Percentiles rank a stretch among this genome's conserved stretches.
Conservation (phyloP, 1,140 invertebrate genomes). For the Charaxes varanes region DNA sequence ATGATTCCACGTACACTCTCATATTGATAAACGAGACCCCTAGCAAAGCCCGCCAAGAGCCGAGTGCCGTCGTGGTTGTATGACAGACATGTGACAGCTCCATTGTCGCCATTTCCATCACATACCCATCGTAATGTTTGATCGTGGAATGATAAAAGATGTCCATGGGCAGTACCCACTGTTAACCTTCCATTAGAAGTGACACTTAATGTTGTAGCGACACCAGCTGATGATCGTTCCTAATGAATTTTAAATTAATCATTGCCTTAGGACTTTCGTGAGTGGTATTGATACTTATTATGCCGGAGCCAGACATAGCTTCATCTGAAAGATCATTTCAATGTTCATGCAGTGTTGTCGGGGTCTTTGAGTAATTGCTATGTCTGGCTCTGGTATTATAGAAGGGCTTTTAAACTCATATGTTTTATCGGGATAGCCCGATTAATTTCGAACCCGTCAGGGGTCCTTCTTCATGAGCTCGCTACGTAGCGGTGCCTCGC, state of each 20-base stretch:
- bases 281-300: too few relatives aligned
- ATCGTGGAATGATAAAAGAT: constrained; percentile 92
- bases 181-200: constrained; percentile 84
- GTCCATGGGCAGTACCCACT: constrained; percentile 94
- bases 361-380: too few relatives aligned
- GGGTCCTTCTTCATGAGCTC: too few relatives aligned
- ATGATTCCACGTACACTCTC: constrained; percentile 86
- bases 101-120: constrained; percentile 82
- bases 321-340: too few relatives aligned
- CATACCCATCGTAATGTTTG: constrained; percentile 92
- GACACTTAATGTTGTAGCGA: constrained; percentile 87
- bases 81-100: constrained; percentile 88
- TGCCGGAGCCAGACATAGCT: too few relatives aligned
- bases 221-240: constrained; percentile 92
- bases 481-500: too few relatives aligned
- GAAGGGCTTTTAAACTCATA: too few relatives aligned
- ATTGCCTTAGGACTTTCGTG: not conserved
- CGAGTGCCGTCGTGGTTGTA: constrained; percentile 92
- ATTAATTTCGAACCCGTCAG: too few relatives aligned
- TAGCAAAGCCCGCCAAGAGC: constrained; percentile 89
- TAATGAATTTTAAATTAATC: constrained; percentile 53
- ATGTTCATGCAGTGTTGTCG: too few relatives aligned
- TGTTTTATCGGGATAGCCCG: too few relatives aligned
- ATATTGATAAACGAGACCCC: constrained; percentile 90
- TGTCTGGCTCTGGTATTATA: too few relatives aligned